phyloP scores from a whole-genome alignment of 2,797 vertebrate species.

The Cichlasoma orientale region DNA sequence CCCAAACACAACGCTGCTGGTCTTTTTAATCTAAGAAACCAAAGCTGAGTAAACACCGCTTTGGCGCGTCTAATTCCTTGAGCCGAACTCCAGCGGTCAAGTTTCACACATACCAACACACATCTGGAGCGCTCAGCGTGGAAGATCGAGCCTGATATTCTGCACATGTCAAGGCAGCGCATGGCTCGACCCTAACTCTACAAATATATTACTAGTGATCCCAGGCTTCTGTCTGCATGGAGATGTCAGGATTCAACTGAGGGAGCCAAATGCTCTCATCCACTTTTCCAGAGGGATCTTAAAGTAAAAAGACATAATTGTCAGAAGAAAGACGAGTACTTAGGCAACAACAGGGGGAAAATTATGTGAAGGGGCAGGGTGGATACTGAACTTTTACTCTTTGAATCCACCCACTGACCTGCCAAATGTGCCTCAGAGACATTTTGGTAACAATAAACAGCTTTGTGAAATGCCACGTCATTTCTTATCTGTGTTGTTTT shows the following conservation, averaged over 20 bases:
- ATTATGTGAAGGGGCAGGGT: conserved; percentile 23
- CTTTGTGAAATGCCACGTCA: neutral
- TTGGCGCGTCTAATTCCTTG: conserved; percentile 69
- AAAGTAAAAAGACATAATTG: conserved; percentile 44
- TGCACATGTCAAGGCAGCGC: conserved; percentile 61
- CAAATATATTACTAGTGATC: conserved; percentile 62
- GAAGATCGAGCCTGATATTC: conserved; percentile 66
- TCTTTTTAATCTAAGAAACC: conserved; percentile 79
- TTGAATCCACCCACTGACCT: neutral
- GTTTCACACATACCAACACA: conserved; percentile 76
- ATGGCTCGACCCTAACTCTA: conserved; percentile 52
- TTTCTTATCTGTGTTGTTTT: conserved; percentile 25
- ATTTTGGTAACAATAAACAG: conserved; percentile 28
- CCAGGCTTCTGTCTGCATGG: conserved; percentile 68
- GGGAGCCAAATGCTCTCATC: conserved; percentile 41
- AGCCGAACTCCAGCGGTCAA: conserved; percentile 68
- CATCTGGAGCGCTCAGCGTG: conserved; percentile 69
- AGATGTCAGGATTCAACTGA: conserved; percentile 50
- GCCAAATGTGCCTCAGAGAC: conserved; percentile 26
- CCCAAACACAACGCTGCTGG: conserved; percentile 44
- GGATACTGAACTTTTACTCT: conserved; percentile 36
- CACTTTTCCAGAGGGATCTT: conserved; percentile 46
- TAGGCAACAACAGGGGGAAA: conserved; percentile 30
- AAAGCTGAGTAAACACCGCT: conserved; percentile 80
- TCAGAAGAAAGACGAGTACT: conserved; percentile 56